These are phyloP conservation scores for Volucella inflata DNA, from an alignment of 2,888 invertebrate genomes.

Conservation along the genomic window DNA sequence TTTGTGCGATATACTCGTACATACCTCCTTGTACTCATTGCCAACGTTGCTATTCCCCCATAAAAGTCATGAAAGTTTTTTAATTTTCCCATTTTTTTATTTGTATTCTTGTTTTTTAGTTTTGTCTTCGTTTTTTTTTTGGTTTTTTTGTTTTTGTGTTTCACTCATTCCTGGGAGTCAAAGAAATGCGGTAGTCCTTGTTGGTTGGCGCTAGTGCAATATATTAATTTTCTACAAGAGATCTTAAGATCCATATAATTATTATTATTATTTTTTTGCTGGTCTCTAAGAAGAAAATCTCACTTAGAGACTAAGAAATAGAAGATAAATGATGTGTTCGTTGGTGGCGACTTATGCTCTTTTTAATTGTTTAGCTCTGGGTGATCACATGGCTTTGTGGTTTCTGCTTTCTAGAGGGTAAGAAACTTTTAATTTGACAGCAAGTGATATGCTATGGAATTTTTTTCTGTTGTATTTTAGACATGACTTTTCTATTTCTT, in stretches of 20 bases:
- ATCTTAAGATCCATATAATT: slow-evolving; percentile 70
- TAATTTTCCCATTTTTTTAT: slow-evolving; percentile 66
- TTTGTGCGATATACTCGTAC: slow-evolving; percentile 28
- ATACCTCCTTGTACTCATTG: neutral
- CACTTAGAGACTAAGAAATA: neutral
- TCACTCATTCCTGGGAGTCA: slow-evolving; percentile 56
- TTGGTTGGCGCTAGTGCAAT: slow-evolving; percentile 46
- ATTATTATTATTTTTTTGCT: slow-evolving; percentile 41
- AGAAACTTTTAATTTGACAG: slow-evolving; percentile 68
- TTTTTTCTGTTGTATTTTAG: neutral
- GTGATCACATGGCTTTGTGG: slow-evolving; percentile 51
- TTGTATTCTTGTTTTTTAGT: neutral
- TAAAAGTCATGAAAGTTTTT: slow-evolving; percentile 75
- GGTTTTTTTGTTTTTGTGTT: neutral
- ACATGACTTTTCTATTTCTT: neutral
- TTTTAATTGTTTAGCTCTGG: slow-evolving; percentile 59
- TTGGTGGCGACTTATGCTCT: slow-evolving; percentile 44
- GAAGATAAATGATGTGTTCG: neutral
- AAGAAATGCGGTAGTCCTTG: slow-evolving; percentile 57
- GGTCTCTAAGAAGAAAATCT: slow-evolving; percentile 8
- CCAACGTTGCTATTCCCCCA: slow-evolving; percentile 50
- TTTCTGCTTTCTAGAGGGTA: slow-evolving; percentile 7
- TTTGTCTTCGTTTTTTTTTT: too few species aligned
- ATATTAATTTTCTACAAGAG: slow-evolving; percentile 64
- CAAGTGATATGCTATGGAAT: slow-evolving; percentile 49